A percentile compares a stretch with the other conserved stretches of the same genome.
Evolutionary conservation across 2,113 vertebrate genomes (phyloP).

Genomic region (Pygoscelis adeliae): DNA sequence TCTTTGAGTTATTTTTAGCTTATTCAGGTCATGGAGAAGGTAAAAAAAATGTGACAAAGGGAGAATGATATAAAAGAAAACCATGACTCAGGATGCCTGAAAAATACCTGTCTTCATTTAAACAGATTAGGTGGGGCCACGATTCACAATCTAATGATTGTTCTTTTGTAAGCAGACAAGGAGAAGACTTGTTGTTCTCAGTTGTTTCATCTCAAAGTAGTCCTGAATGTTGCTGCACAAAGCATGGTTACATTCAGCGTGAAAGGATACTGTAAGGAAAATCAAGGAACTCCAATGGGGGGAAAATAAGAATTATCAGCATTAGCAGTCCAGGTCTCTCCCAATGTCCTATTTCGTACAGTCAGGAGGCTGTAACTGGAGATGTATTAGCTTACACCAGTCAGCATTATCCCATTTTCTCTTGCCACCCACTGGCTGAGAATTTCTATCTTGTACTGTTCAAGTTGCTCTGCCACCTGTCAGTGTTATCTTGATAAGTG

Average conservation of each 20-base stretch:
- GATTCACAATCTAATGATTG: not conserved
- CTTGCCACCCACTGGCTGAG: not conserved
- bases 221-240: not conserved
- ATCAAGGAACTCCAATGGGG: not conserved
- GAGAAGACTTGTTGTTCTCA: not conserved
- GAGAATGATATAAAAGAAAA: not conserved
- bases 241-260: not conserved
- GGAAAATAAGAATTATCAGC: not conserved
- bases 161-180: not conserved
- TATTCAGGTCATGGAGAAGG: not conserved
- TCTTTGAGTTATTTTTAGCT: not conserved
- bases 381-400: not conserved
- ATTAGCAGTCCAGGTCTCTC: not conserved
- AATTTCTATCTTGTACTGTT: not conserved
- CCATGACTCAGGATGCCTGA: not conserved
- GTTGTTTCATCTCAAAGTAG: not conserved
- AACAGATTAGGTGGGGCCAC: not conserved
- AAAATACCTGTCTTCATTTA: not conserved
- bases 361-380: not conserved
- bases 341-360: not conserved
- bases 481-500: constrained; percentile 25
- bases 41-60: not conserved
- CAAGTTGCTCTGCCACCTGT: constrained; percentile 12
- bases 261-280: not conserved
- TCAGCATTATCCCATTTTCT: not conserved